Evolutionary conservation across 2,888 invertebrate genomes (phyloP).

Genomic region (Cephus spinipes): DNA sequence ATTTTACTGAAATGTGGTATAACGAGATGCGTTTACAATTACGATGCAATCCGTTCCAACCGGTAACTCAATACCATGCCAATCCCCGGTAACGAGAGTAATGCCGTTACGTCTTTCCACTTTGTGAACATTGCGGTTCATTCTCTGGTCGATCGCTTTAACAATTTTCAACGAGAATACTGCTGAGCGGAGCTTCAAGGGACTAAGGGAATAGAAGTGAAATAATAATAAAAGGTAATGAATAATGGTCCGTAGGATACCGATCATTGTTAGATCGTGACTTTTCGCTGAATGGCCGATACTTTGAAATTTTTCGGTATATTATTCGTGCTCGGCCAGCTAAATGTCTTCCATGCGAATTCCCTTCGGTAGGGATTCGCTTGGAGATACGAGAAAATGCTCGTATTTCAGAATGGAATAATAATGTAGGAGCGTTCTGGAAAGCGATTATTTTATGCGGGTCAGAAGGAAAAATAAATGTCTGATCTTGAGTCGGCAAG

Average conservation of each 20-base stretch:
- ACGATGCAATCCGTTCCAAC: slow-evolving; percentile 36
- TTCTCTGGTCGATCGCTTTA: neutral
- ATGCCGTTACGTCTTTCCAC: neutral
- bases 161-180: neutral
- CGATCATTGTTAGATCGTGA: too few relatives aligned
- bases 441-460: neutral
- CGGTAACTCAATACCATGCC: slow-evolving; percentile 31
- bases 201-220: neutral
- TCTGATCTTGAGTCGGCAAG: neutral
- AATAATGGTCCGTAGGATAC: neutral
- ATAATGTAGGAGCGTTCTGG: neutral
- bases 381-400: neutral
- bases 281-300: too few relatives aligned
- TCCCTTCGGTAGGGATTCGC: neutral
- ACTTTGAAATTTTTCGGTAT: neutral
- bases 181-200: neutral
- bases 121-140: neutral
- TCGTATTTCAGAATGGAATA: neutral
- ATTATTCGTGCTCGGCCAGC: neutral
- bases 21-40: slow-evolving; percentile 30
- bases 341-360: neutral
- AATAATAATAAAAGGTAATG: neutral
- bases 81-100: neutral
- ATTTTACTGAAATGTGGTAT: neutral
- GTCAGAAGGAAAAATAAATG: neutral